Evolutionary conservation across 2,797 vertebrate species (phyloP).

Genomic region (Cichlasoma orientale): DNA sequence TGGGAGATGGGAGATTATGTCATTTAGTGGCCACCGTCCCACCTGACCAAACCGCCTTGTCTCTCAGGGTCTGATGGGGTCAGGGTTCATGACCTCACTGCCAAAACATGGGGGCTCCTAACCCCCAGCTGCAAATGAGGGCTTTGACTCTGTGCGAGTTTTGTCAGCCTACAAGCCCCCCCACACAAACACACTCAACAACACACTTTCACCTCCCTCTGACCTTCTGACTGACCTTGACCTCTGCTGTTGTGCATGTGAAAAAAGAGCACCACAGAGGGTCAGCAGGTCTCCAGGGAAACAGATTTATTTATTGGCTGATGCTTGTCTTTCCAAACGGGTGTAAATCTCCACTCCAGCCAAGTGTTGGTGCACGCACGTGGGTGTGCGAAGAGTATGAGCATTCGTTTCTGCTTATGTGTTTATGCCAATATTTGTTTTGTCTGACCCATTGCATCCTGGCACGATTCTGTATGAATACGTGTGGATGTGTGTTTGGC

Average conservation of each 20-base stretch:
- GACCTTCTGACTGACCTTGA: slow-evolving; percentile 73
- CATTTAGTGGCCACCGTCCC: slow-evolving; percentile 71
- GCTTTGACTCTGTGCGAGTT: slow-evolving; percentile 31
- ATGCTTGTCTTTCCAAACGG: slow-evolving; percentile 62
- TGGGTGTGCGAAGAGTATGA: slow-evolving; percentile 17
- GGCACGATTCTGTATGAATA: slow-evolving; percentile 24
- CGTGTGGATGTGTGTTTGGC: slow-evolving; percentile 37
- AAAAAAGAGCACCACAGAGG: slow-evolving; percentile 35
- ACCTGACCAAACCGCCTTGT: slow-evolving; percentile 46
- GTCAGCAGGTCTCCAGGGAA: slow-evolving; percentile 50
- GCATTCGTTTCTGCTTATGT: slow-evolving; percentile 25
- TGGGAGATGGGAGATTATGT: slow-evolving; percentile 74
- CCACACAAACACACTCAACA: slow-evolving; percentile 10
- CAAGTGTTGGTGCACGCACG: slow-evolving; percentile 20
- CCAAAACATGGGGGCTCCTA: slow-evolving; percentile 58
- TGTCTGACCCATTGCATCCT: slow-evolving; percentile 31
- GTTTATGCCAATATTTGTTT: slow-evolving; percentile 41
- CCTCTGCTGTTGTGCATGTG: slow-evolving; percentile 39
- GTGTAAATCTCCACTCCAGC: slow-evolving; percentile 50
- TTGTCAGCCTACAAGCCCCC: slow-evolving; percentile 17
- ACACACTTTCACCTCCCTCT: slow-evolving; percentile 36
- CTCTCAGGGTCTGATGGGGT: slow-evolving; percentile 57
- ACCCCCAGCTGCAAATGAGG: slow-evolving; percentile 6
- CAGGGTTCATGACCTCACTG: slow-evolving; percentile 64
- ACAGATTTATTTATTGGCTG: slow-evolving; percentile 66